Percentiles rank a stretch among this genome's conserved stretches.
Evolutionary conservation across 2,797 vertebrate genomes (phyloP).

Genomic region (Peromyscus melanophrys): DNA sequence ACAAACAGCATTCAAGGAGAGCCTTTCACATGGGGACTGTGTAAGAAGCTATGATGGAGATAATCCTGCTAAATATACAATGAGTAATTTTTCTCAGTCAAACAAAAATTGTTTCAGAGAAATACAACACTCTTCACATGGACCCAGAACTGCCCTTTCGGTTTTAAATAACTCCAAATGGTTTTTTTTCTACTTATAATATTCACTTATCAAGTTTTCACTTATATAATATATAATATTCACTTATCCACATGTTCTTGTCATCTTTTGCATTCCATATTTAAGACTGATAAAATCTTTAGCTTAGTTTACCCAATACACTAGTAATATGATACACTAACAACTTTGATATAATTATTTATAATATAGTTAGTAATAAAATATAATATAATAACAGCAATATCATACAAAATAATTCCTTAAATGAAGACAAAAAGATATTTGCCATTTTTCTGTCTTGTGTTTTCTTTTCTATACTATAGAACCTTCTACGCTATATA

Average conservation of each 20-base stretch:
- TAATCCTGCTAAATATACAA: not conserved
- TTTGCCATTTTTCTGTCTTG: not conserved
- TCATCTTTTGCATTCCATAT: conserved; percentile 20
- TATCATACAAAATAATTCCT: not conserved
- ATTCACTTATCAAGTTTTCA: not conserved
- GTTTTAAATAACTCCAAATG: conserved; percentile 47
- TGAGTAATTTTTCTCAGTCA: not conserved
- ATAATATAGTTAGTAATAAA: not conserved
- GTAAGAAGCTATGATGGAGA: not conserved
- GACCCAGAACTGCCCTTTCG: conserved; percentile 18
- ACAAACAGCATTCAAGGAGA: not conserved
- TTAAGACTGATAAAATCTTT: conserved; percentile 5
- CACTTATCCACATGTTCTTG: not conserved
- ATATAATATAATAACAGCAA: not conserved
- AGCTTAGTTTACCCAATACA: not conserved
- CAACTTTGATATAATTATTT: not conserved
- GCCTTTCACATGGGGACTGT: not conserved
- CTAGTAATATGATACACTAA: not conserved
- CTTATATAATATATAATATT: not conserved
- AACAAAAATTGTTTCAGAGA: conserved; percentile 51
- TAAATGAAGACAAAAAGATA: conserved; percentile 24
- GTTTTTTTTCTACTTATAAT: not conserved
- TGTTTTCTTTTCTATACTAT: not conserved
- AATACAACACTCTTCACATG: not conserved
- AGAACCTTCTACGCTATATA: not conserved